Conservation (phyloP, 2,888 invertebrate genomes). For the Incurvaria masculella region DNA sequence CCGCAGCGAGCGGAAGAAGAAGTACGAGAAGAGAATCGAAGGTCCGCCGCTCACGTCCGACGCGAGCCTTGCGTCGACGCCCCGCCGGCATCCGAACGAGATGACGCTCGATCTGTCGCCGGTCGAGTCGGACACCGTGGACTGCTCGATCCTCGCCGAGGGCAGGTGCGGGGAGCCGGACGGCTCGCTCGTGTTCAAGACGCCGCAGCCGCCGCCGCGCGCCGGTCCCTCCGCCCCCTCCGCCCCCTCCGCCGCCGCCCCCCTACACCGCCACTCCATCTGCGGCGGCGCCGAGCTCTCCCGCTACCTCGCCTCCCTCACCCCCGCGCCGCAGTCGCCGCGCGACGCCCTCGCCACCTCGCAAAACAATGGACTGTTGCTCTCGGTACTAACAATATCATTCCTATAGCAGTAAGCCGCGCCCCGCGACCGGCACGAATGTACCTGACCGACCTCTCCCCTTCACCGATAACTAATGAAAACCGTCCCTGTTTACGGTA, state of each 20-base stretch:
- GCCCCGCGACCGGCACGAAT: not conserved
- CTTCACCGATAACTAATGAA: no score
- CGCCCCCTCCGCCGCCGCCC: not conserved
- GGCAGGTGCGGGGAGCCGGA: constrained; percentile 35
- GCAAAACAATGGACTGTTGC: constrained; percentile 54
- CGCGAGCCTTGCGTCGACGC: constrained; percentile 32
- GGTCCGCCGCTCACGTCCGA: constrained; percentile 35
- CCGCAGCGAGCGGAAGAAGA: constrained; percentile 50
- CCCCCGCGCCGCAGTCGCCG: constrained; percentile 34
- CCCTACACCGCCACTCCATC: constrained; percentile 36
- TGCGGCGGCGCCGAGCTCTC: constrained; percentile 28
- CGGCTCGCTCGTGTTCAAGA: constrained; percentile 42
- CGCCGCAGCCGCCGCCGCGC: constrained; percentile 26
- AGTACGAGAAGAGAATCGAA: constrained; percentile 46
- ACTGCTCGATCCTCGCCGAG: constrained; percentile 31
- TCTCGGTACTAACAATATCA: constrained; percentile 59
- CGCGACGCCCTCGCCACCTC: constrained; percentile 49
- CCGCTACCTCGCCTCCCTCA: constrained; percentile 16
- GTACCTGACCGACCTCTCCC: not conserved
- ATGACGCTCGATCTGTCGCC: constrained; percentile 45
- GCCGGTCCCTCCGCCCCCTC: not conserved
- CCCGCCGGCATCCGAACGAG: constrained; percentile 34
- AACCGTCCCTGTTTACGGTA: no score
- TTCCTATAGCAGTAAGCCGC: not conserved
- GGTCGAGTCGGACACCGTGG: constrained; percentile 47